Base-by-base conservation (phyloP, 2,888 invertebrate species). In the Napeogenes sylphis region DNA sequence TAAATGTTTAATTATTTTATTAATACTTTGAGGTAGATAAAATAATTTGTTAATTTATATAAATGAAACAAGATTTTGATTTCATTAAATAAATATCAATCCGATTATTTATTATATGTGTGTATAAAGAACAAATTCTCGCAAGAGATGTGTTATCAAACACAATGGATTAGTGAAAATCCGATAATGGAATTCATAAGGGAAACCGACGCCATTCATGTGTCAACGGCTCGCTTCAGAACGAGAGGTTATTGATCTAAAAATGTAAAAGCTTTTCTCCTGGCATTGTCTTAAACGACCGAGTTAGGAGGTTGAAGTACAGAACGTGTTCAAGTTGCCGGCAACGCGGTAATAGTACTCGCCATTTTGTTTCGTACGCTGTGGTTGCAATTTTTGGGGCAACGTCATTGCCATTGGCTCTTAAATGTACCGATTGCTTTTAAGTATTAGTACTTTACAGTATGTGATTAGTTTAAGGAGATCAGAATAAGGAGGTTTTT, bases 301-400 rank as follows among this genome's bases (percentile, higher is more conserved):
- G 71, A 67, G 70, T 69, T 71, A 68, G 66, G 65, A 70, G 67
- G 67, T 62, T 65, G 59, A 62, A 70, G 67, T 58, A 67, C 77
- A 76, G 78, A 78, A 83, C 88, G 89, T 89, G 88, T 83, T 75
- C 80, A 83, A 88, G 88, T 84, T 80, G 66, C 67, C 83, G 80
- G 64, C 67, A 63, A 63, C 75, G 75, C 74, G 82, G 64, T 65
- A 61, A 53, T 57, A 51, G 47, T 61, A 46, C 55, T 51, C 6
- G 58, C 56, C 54, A 56, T 47, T 58, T 33, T 78, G 79, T 81
- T 81, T 81, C 75, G 68, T 76, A 80, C 74, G 73, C 72, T 78
- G 80, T 80, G 51, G 35, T 21, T 42, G 6, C 32, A 30, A 58
- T 42, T 55, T 35, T 45, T 55, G 6, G 51, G 58, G 42, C 10